These are phyloP conservation scores for Alentia gelatinosa DNA, from an alignment of 2,888 invertebrate species.

Conservation along the genomic window DNA sequence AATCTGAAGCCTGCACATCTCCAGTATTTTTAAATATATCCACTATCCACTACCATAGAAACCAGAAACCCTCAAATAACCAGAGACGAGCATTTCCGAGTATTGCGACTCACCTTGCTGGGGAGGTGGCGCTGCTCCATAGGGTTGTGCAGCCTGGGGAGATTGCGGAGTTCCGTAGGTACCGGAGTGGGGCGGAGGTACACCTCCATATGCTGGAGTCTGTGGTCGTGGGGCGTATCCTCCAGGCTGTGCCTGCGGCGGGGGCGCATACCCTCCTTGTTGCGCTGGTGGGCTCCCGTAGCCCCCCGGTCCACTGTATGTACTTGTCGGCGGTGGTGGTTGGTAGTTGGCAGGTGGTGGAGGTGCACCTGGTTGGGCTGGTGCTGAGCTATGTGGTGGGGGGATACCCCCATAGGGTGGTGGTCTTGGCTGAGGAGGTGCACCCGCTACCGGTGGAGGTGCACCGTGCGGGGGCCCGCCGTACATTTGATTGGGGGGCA, in stretches of 20 bases:
- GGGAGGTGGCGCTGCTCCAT: neutral
- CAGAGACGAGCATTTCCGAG: too few relatives aligned
- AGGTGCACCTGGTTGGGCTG: neutral
- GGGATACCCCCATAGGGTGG: neutral
- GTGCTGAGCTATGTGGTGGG: neutral
- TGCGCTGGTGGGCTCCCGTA: conserved; percentile 36
- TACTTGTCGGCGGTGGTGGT: conserved; percentile 10
- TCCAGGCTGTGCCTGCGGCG: conserved; percentile 43
- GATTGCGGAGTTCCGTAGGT: conserved; percentile 63
- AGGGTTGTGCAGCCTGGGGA: conserved; percentile 18
- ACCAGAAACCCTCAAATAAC: too few relatives aligned
- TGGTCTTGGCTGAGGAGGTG: neutral
- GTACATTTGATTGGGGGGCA: neutral
- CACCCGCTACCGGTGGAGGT: neutral
- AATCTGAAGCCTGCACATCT: too few relatives aligned
- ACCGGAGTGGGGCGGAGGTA: conserved; percentile 64
- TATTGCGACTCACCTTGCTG: conserved; percentile 39
- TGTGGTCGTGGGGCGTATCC: conserved; percentile 61
- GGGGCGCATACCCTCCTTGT: conserved; percentile 58
- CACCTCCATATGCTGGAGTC: conserved; percentile 59
- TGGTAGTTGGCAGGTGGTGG: conserved; percentile 2
- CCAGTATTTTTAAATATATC: too few relatives aligned
- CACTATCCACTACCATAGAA: too few relatives aligned
- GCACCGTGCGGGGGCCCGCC: neutral
- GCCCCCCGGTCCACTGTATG: conserved; percentile 4